Percentiles rank a stretch among this genome's conserved stretches.
Conservation (phyloP, 2,797 vertebrate genomes). For the Coranthus polyacanthus region DNA sequence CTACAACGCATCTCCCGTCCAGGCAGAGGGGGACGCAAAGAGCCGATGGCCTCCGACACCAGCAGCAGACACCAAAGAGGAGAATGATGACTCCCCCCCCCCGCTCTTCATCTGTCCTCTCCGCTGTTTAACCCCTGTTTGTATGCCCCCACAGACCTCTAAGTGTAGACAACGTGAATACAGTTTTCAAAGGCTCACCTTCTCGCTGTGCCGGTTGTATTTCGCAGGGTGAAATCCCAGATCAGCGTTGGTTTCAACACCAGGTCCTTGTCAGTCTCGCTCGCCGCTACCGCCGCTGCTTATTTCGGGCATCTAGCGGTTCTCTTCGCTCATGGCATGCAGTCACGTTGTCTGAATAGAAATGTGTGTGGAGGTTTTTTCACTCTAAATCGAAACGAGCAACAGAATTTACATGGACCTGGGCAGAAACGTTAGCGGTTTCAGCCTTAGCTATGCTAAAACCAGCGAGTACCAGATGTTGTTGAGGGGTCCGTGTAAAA, state of each 20-base stretch:
- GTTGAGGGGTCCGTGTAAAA: conserved; percentile 18
- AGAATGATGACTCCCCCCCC: conserved; percentile 2
- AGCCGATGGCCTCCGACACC: conserved; percentile 58
- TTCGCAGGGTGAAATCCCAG: conserved; percentile 8
- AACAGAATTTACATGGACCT: conserved; percentile 10
- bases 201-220: conserved; percentile 5
- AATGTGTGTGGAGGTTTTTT: conserved; percentile 28
- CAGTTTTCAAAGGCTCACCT: conserved; percentile 56
- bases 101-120: conserved; percentile 22
- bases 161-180: accelerated
- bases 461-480: conserved; percentile 30
- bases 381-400: conserved; percentile 2
- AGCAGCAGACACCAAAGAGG: conserved; percentile 31
- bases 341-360: conserved; percentile 57
- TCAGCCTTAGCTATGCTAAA: conserved; percentile 17
- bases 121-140: neutral
- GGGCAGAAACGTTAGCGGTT: conserved; percentile 14
- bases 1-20: conserved; percentile 9
- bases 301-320: conserved; percentile 19
- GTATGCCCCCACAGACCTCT: neutral
- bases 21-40: conserved; percentile 3
- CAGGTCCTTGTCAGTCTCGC: conserved; percentile 5
- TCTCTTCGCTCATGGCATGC: conserved; percentile 28
- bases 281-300: conserved; percentile 21
- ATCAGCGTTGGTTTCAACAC: conserved; percentile 1